A percentile compares a stretch with the other conserved stretches of the same genome.
These are phyloP conservation scores for Cyanoramphus novaezelandiae DNA, from an alignment of 2,113 vertebrate genomes.

Conservation along the genomic window DNA sequence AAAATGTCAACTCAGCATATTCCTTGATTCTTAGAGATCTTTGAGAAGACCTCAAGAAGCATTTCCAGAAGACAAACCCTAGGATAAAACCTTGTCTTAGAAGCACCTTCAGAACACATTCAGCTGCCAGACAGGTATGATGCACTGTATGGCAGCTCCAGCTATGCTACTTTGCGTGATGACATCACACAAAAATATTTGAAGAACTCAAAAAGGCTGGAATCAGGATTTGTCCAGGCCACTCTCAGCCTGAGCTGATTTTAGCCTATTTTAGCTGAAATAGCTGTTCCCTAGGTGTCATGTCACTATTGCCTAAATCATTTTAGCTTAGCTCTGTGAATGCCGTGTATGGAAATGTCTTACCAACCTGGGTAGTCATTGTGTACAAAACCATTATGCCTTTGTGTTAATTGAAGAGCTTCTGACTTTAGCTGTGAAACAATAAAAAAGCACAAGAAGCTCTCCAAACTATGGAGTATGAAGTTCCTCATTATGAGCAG, in stretches of 20 bases:
- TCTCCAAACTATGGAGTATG: neutral
- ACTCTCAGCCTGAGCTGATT: neutral
- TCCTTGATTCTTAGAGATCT: neutral
- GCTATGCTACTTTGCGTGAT: neutral
- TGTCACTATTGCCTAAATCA: neutral
- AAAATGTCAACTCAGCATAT: neutral
- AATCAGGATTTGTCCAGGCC: neutral
- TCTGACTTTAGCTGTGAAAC: neutral
- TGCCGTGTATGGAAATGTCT: neutral
- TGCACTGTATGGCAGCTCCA: neutral
- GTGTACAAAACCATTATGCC: neutral
- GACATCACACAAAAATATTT: neutral
- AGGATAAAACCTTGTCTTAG: neutral
- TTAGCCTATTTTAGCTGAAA: neutral
- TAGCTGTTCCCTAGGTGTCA: neutral
- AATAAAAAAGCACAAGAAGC: neutral
- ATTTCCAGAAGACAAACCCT: neutral
- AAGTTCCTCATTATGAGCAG: neutral
- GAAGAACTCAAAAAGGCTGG: neutral
- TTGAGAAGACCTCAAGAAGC: accelerated
- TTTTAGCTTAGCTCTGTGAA: neutral
- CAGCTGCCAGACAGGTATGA: neutral
- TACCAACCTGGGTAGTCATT: neutral
- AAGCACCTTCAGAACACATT: accelerated
- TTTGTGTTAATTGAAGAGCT: neutral